These are phyloP conservation scores for Malurus splendens DNA, from an alignment of 2,797 vertebrate species.

Conservation along the genomic window DNA sequence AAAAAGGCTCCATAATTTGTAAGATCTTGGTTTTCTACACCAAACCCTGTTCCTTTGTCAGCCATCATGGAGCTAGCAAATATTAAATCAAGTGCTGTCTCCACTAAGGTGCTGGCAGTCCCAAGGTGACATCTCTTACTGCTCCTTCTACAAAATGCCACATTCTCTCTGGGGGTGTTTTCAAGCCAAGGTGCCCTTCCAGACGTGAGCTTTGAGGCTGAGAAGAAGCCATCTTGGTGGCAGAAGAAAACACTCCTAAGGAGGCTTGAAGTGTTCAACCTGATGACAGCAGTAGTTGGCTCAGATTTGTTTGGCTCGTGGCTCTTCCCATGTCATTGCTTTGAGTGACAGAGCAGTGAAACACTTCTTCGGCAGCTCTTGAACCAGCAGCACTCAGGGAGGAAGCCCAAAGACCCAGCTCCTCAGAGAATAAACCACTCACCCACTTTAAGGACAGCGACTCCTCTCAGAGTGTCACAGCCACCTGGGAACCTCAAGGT, in stretches of 20 bases:
- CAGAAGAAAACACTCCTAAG: background rate
- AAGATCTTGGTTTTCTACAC: background rate
- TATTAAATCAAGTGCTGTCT: background rate
- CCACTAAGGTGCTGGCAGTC: background rate
- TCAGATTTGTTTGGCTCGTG: background rate
- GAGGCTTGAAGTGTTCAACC: background rate
- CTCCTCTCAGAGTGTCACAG: background rate
- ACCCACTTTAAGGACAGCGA: background rate
- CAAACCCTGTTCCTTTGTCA: background rate
- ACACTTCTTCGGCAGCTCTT: background rate
- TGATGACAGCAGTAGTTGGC: background rate
- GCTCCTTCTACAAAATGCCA: background rate
- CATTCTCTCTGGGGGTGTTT: background rate
- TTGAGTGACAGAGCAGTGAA: background rate
- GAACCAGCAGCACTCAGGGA: background rate
- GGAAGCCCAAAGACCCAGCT: background rate
- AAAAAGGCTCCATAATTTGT: background rate
- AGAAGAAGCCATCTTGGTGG: background rate
- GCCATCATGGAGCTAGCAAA: background rate
- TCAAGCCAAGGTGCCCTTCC: background rate
- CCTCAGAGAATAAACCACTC: accelerated
- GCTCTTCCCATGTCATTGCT: background rate
- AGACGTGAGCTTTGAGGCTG: background rate
- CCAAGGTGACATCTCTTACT: background rate
- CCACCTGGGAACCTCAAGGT: background rate